Percentiles rank a stretch among this genome's conserved stretches.
Evolutionary conservation across 2,797 vertebrate species (phyloP).

Genomic region (Bovichtus variegatus): DNA sequence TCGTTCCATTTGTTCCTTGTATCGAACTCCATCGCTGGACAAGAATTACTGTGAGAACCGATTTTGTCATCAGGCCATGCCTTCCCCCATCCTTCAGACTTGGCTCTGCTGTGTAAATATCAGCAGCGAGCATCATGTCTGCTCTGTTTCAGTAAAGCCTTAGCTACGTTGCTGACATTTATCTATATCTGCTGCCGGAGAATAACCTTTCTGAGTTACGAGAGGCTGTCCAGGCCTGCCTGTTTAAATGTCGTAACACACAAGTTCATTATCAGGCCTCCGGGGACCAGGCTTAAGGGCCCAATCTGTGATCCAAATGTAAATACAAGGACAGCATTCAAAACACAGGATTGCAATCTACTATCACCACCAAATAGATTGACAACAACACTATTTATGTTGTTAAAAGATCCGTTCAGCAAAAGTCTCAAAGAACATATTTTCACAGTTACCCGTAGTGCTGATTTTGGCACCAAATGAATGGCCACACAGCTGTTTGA

Average conservation of each 20-base stretch:
- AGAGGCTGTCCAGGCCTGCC: slow-evolving; percentile 64
- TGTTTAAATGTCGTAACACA: slow-evolving; percentile 80
- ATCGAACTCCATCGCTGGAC: slow-evolving; percentile 19
- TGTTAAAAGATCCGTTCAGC: slow-evolving; percentile 12
- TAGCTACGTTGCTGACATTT: slow-evolving; percentile 75
- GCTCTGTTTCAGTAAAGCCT: slow-evolving; percentile 71
- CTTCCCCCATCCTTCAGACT: slow-evolving; percentile 41
- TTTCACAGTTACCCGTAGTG: not conserved
- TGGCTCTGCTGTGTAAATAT: slow-evolving; percentile 73
- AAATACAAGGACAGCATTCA: slow-evolving; percentile 55
- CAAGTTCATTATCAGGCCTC: slow-evolving; percentile 72
- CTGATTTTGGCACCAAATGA: slow-evolving; percentile 44
- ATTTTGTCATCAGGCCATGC: slow-evolving; percentile 39
- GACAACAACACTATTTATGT: slow-evolving; percentile 9
- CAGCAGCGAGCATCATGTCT: slow-evolving; percentile 68
- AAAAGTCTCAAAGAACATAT: slow-evolving; percentile 13
- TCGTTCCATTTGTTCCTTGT: slow-evolving; percentile 16
- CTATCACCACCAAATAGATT: slow-evolving; percentile 10
- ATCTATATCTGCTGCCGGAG: slow-evolving; percentile 75
- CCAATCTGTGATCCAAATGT: slow-evolving; percentile 54
- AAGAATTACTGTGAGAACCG: slow-evolving; percentile 36
- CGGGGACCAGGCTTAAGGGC: slow-evolving; percentile 59
- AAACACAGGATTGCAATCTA: slow-evolving; percentile 11
- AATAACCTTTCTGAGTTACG: slow-evolving; percentile 81
- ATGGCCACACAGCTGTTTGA: slow-evolving; percentile 38